Percentiles rank a stretch among this genome's conserved stretches.
phyloP scores from a whole-genome alignment of 1,140 invertebrate species.

The Subanguina moxae region DNA sequence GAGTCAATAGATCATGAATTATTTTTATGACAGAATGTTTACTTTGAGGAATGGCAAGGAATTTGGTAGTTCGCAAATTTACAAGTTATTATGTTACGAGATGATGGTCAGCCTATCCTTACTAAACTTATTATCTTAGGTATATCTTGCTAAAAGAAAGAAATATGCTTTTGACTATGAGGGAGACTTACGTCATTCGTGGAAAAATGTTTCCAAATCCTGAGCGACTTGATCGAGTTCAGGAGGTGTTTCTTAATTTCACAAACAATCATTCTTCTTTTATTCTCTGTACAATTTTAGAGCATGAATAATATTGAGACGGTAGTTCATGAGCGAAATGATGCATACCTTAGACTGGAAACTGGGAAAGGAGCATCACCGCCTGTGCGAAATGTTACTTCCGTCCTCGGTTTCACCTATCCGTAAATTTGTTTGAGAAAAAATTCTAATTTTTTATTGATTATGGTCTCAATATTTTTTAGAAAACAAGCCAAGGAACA shows the following conservation, averaged over 20 bases:
- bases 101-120: too few species aligned
- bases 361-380: constrained; percentile 73
- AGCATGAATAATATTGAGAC: constrained; percentile 90
- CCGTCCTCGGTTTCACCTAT: constrained; percentile 57
- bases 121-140: constrained; percentile 67
- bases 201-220: constrained; percentile 77
- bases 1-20: constrained; percentile 11
- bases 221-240: constrained; percentile 87
- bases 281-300: constrained; percentile 57
- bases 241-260: constrained; percentile 30
- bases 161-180: constrained; percentile 96
- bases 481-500: constrained; percentile 52
- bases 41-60: constrained; percentile 10
- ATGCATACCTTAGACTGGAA: constrained; percentile 82
- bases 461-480: constrained; percentile 1
- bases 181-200: constrained; percentile 72
- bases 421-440: constrained; percentile 39
- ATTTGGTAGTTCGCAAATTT: too few species aligned
- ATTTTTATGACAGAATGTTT: constrained; percentile 16
- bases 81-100: too few species aligned
- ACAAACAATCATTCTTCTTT: background rate
- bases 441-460: background rate
- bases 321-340: constrained; percentile 85
- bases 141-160: constrained; percentile 87
- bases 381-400: constrained; percentile 49